Conservation (phyloP, 2,797 vertebrate genomes). For the Scolopax bukidnonensis region DNA sequence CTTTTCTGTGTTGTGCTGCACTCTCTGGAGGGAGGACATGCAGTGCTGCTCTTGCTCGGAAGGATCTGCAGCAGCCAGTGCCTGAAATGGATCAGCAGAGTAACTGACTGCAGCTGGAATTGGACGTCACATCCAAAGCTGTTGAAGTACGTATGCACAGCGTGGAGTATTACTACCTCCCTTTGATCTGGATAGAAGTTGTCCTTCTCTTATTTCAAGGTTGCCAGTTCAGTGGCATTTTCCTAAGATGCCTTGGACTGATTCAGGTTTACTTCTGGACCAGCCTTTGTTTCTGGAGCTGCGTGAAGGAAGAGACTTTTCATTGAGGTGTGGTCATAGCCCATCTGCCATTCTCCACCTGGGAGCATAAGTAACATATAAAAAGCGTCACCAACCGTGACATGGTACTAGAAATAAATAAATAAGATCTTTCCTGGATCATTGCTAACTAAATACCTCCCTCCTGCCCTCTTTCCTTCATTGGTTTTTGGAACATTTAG, state of each 20-base stretch:
- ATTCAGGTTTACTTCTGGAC: slow-evolving; percentile 1
- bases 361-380: neutral
- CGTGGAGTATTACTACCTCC: neutral
- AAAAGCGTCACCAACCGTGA: neutral
- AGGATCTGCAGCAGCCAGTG: neutral
- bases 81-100: neutral
- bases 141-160: neutral
- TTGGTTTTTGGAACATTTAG: neutral
- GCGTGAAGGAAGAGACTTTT: slow-evolving; percentile 4
- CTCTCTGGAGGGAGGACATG: neutral
- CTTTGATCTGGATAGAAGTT: neutral
- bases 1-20: neutral
- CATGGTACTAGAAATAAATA: neutral
- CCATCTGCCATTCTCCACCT: slow-evolving; percentile 28
- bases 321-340: neutral
- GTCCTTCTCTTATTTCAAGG: neutral
- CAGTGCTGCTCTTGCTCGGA: neutral
- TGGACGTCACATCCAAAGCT: neutral
- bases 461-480: neutral
- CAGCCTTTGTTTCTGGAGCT: slow-evolving; percentile 31
- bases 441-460: neutral
- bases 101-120: neutral
- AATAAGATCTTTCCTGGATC: neutral
- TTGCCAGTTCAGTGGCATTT: neutral
- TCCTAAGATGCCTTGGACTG: neutral